phyloP scores from a whole-genome alignment of 2,113 vertebrate species.

The Tragulus kanchil region DNA sequence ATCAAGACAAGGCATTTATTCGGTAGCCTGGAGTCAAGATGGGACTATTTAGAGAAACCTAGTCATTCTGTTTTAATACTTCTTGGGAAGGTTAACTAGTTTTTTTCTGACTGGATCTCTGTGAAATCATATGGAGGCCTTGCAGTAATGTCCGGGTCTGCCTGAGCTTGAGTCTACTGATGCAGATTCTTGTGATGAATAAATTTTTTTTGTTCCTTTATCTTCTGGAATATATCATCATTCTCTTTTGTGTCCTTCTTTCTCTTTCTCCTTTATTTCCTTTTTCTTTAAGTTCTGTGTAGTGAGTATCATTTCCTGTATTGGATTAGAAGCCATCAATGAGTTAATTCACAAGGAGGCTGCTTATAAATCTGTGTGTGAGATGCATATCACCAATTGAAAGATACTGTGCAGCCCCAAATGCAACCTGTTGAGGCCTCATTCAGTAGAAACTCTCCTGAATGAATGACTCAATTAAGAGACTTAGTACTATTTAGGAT shows the following conservation, averaged over 20 bases:
- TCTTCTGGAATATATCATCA: not conserved
- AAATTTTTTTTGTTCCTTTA: not conserved
- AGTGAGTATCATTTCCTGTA: not conserved
- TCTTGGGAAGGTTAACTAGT: constrained; percentile 17
- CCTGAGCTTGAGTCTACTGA: not conserved
- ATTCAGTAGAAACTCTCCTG: not conserved
- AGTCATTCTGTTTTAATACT: constrained; percentile 19
- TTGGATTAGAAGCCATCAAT: not conserved
- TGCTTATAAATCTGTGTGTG: not conserved
- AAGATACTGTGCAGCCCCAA: not conserved
- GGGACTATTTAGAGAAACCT: not conserved
- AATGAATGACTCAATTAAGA: not conserved
- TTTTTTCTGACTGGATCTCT: constrained; percentile 5
- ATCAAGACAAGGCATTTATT: not conserved
- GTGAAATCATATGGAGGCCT: not conserved
- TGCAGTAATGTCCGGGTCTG: not conserved
- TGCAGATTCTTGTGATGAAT: not conserved
- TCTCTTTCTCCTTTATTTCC: not conserved
- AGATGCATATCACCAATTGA: not conserved
- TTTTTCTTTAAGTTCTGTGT: not conserved
- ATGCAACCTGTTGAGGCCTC: not conserved
- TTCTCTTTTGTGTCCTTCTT: not conserved
- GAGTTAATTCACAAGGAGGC: constrained; percentile 12
- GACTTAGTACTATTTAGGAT: not conserved
- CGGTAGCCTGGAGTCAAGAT: not conserved